A percentile compares a stretch with the other conserved stretches of the same genome.
Evolutionary conservation across 2,888 invertebrate species (phyloP).

Genomic region (Congeria kusceri): DNA sequence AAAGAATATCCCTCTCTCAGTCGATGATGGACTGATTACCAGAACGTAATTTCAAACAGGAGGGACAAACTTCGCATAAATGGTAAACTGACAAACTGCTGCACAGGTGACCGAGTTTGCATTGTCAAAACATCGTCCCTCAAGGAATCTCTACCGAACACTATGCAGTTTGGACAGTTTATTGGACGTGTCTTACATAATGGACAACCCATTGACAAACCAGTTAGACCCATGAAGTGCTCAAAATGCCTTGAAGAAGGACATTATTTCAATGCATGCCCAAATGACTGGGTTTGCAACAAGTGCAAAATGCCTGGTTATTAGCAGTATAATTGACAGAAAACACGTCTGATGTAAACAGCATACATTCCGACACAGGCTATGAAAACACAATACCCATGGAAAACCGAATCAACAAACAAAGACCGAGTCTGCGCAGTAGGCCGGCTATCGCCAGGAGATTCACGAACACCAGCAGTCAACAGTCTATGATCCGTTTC

Average conservation of each 20-base stretch:
- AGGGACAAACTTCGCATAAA: conserved; percentile 8
- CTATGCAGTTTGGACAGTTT: conserved; percentile 1
- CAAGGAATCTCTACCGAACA: neutral
- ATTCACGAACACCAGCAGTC: no score
- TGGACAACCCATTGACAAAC: neutral
- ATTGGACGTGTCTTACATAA: neutral
- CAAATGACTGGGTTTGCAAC: neutral
- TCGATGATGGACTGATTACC: conserved; percentile 7
- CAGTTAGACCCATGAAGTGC: neutral
- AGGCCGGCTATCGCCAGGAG: no score
- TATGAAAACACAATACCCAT: no score
- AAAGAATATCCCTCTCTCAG: conserved; percentile 22
- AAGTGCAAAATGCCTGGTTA: neutral
- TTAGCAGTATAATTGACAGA: neutral
- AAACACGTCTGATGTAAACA: neutral
- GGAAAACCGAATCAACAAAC: no score
- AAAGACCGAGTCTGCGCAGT: no score
- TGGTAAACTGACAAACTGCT: conserved; percentile 9
- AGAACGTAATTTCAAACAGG: neutral
- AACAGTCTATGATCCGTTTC: no score
- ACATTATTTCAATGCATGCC: neutral
- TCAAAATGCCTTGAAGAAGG: conserved; percentile 1
- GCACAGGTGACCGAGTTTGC: conserved; percentile 7
- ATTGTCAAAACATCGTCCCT: no score
- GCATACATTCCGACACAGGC: no score